Conservation (phyloP, 2,888 invertebrate genomes). For the Pristionchus fissidentatus region DNA sequence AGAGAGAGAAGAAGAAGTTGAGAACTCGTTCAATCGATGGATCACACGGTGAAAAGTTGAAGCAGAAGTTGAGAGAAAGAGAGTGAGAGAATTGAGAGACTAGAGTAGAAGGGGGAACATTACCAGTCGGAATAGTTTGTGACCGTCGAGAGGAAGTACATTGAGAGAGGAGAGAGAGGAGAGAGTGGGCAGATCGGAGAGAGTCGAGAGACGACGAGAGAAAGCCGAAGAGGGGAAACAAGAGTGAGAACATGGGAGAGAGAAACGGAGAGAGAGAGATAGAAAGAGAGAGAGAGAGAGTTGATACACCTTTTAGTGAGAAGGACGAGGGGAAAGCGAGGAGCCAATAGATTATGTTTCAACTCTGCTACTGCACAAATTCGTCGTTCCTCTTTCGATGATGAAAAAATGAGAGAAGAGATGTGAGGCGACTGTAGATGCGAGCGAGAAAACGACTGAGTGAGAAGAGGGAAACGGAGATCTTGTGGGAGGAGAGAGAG, state of each 20-base stretch:
- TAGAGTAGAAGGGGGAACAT: slow-evolving; percentile 17
- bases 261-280: neutral
- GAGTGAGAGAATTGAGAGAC: neutral
- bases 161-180: neutral
- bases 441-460: neutral
- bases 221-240: neutral
- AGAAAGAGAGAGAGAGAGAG: slow-evolving; percentile 10
- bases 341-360: slow-evolving; percentile 40
- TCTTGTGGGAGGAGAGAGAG: neutral
- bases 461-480: neutral
- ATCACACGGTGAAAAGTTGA: neutral
- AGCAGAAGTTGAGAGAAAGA: neutral
- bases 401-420: neutral
- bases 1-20: neutral
- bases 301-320: slow-evolving; percentile 33
- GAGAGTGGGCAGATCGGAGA: neutral
- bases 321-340: neutral
- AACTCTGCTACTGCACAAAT: neutral
- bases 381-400: slow-evolving; percentile 1
- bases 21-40: slow-evolving; percentile 36
- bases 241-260: neutral
- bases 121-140: slow-evolving; percentile 30
- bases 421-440: neutral
- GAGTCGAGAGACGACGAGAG: neutral
- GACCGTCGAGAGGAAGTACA: neutral